Evolutionary conservation across 1,140 invertebrate genomes (phyloP).

Genomic region (Aphelenchoides avenae): DNA sequence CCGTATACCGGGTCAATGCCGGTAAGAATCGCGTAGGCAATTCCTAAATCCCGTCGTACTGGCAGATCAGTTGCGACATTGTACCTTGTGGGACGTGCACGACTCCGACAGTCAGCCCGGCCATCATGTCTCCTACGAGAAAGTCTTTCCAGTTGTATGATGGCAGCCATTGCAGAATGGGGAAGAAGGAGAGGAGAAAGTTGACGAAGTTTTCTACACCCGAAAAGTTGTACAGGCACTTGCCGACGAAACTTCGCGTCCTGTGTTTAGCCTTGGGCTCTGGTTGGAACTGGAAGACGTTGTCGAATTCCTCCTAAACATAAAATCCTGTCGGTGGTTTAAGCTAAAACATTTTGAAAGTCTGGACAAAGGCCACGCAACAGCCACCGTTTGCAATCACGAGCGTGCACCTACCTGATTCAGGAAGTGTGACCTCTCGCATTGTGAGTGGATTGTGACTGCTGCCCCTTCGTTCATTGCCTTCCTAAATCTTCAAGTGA

Average conservation of each 20-base stretch:
- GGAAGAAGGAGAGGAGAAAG: conserved; percentile 32
- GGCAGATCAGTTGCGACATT: too few relatives aligned
- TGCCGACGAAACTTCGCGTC: not conserved
- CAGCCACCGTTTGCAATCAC: too few relatives aligned
- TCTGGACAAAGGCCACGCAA: too few relatives aligned
- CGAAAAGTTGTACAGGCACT: not conserved
- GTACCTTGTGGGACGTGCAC: conserved; percentile 58
- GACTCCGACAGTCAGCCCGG: conserved; percentile 59
- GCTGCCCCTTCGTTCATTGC: too few relatives aligned
- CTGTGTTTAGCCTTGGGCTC: conserved; percentile 4
- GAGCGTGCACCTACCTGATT: too few relatives aligned
- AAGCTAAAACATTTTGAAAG: too few relatives aligned
- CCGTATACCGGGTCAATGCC: conserved; percentile 47
- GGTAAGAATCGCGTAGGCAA: conserved; percentile 28
- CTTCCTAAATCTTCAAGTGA: too few relatives aligned
- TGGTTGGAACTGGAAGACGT: conserved; percentile 30
- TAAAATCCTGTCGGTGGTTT: too few relatives aligned
- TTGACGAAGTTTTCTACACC: not conserved
- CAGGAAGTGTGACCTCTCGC: too few relatives aligned
- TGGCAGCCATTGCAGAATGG: conserved; percentile 38
- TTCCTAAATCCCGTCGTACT: too few relatives aligned
- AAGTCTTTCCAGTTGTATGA: conserved; percentile 46
- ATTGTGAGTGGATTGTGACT: too few relatives aligned
- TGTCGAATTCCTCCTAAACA: conserved; percentile 35
- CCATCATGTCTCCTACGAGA: conserved; percentile 50